phyloP scores from a whole-genome alignment of 2,113 vertebrate species.

The Ardeotis arabs region DNA sequence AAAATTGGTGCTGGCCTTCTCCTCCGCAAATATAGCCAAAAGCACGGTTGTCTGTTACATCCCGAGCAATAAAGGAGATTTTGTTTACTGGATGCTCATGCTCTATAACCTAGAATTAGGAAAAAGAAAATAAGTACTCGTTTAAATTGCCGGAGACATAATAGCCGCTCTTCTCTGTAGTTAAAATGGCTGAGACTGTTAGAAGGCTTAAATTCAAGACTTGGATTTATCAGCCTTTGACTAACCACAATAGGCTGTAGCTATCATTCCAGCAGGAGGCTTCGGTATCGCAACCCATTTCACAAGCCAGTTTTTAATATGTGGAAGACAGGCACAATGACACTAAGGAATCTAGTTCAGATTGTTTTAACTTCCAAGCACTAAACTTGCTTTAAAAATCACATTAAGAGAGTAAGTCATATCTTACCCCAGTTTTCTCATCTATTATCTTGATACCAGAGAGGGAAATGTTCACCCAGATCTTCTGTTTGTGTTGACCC shows the following conservation, averaged over 20 bases:
- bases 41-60: constrained; percentile 94
- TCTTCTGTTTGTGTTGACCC: constrained; percentile 95
- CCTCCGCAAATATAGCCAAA: constrained; percentile 96
- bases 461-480: constrained; percentile 93
- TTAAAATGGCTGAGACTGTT: background rate
- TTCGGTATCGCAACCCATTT: background rate
- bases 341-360: background rate
- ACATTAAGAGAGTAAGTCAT: background rate
- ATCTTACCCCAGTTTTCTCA: constrained; percentile 94
- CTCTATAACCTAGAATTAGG: constrained; percentile 88
- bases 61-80: constrained; percentile 97
- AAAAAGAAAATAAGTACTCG: background rate
- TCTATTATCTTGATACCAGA: constrained; percentile 94
- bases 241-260: background rate
- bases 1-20: constrained; percentile 97
- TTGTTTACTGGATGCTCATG: constrained; percentile 94
- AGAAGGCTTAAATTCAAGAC: background rate
- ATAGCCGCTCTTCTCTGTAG: background rate
- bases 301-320: background rate
- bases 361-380: background rate
- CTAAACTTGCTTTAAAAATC: background rate
- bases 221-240: background rate
- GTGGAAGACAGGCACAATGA: accelerated
- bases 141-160: background rate
- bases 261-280: background rate